Conservation (phyloP, 1,140 invertebrate genomes). For the Aporrectodea caliginosa region DNA sequence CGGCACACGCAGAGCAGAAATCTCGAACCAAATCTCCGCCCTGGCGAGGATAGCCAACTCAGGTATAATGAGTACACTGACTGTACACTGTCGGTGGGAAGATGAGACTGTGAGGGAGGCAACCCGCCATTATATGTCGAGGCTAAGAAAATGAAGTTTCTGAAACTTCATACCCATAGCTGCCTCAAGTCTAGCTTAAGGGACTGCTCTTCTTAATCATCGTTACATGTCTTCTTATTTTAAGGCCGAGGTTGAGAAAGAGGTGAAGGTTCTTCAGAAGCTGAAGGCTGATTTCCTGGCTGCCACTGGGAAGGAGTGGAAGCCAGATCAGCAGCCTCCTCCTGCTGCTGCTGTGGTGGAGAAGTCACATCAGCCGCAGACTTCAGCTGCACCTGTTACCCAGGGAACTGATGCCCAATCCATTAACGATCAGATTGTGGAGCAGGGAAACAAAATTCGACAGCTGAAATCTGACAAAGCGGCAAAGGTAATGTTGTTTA, state of each 20-base stretch:
- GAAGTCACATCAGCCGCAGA: constrained; percentile 29
- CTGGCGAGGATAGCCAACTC: too few relatives aligned
- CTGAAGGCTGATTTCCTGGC: constrained; percentile 71
- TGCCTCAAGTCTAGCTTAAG: too few relatives aligned
- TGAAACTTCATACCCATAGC: too few relatives aligned
- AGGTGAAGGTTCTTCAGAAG: constrained; percentile 62
- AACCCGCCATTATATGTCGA: too few relatives aligned
- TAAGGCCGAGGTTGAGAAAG: constrained; percentile 59
- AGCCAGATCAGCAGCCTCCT: constrained; percentile 35
- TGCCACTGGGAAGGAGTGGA: constrained; percentile 52
- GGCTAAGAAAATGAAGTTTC: too few relatives aligned
- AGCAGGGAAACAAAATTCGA: constrained; percentile 59
- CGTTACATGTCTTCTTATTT: too few relatives aligned
- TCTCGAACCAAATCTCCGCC: too few relatives aligned
- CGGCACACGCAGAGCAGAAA: too few relatives aligned
- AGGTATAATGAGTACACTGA: too few relatives aligned
- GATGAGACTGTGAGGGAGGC: too few relatives aligned
- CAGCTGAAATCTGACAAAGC: constrained; percentile 52
- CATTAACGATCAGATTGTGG: constrained; percentile 54
- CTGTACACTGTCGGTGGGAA: too few relatives aligned
- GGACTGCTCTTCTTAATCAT: too few relatives aligned
- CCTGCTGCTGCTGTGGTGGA: background rate
- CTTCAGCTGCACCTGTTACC: background rate
- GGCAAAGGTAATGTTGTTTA: constrained; percentile 46
- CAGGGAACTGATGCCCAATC: constrained; percentile 16